A percentile compares a stretch with the other conserved stretches of the same genome.
Evolutionary conservation across 2,888 invertebrate genomes (phyloP).

Genomic region (Trichogramma dendrolimi): DNA sequence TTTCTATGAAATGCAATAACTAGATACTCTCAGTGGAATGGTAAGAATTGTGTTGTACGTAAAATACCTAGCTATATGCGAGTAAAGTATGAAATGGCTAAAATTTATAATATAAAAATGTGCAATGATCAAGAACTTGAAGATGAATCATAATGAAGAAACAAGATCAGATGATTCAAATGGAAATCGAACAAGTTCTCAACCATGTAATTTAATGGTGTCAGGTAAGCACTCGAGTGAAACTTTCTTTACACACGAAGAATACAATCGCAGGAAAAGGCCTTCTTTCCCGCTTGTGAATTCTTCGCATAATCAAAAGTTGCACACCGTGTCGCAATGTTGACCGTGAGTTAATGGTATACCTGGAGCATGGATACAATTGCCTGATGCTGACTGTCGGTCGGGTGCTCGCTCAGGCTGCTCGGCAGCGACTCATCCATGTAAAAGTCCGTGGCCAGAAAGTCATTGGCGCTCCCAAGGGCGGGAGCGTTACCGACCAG

Average conservation of each 20-base stretch:
- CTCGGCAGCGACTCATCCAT: constrained; percentile 85
- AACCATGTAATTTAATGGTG: not conserved
- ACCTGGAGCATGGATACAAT: constrained; percentile 52
- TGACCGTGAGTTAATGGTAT: constrained; percentile 33
- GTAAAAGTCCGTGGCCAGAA: constrained; percentile 78
- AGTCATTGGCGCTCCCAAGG: constrained; percentile 54
- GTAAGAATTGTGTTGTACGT: too few species aligned
- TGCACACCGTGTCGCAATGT: constrained; percentile 3
- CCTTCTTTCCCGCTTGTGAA: not conserved
- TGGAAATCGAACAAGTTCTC: too few species aligned
- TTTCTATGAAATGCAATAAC: too few species aligned
- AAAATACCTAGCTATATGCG: too few species aligned
- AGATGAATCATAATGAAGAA: too few species aligned
- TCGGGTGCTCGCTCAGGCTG: constrained; percentile 70
- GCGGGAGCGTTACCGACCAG: constrained; percentile 47
- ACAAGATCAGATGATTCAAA: too few species aligned
- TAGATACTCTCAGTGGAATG: too few species aligned
- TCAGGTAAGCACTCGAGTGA: not conserved
- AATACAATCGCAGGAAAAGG: too few species aligned
- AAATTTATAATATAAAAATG: too few species aligned
- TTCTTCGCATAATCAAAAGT: constrained; percentile 1
- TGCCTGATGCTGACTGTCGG: constrained; percentile 52
- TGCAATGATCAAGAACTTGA: too few species aligned
- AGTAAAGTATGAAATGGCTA: too few species aligned
- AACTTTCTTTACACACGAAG: not conserved